These are phyloP conservation scores for Drosophila orosa DNA, from an alignment of 1,140 invertebrate genomes.

Conservation along the genomic window DNA sequence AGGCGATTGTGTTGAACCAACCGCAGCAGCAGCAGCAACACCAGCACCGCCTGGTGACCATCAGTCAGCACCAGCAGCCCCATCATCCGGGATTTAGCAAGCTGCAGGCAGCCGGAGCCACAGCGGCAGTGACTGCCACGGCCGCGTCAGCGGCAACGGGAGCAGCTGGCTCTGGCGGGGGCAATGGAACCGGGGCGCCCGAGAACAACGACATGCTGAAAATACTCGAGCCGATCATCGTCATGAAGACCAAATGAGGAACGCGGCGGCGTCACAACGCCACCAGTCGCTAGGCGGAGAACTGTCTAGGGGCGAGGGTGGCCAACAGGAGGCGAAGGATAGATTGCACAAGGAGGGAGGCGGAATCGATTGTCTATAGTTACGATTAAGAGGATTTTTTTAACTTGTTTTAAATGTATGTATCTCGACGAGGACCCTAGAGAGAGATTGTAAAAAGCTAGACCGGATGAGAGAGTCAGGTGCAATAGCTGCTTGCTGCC, in stretches of 20 bases:
- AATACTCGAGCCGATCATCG: constrained; percentile 84
- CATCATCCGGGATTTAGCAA: constrained; percentile 63
- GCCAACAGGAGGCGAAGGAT: background rate
- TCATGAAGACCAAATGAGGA: constrained; percentile 84
- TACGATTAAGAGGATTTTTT: constrained; percentile 44
- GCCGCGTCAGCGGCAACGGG: constrained; percentile 11
- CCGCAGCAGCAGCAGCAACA: constrained; percentile 70
- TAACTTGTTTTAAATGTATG: constrained; percentile 28
- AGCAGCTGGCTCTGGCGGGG: constrained; percentile 13
- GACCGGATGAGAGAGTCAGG: constrained; percentile 21
- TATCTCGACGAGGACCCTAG: background rate
- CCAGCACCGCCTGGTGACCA: constrained; percentile 44
- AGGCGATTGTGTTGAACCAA: constrained; percentile 67
- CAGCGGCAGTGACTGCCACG: background rate
- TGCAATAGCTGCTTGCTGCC: constrained; percentile 22
- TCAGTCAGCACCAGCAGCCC: constrained; percentile 59
- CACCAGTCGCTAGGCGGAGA: constrained; percentile 32
- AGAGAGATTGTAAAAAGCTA: constrained; percentile 36
- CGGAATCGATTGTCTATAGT: constrained; percentile 36
- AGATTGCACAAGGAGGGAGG: constrained; percentile 4
- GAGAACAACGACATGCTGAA: constrained; percentile 83
- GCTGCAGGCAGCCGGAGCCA: constrained; percentile 28
- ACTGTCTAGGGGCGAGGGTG: background rate
- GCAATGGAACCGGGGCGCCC: constrained; percentile 31
- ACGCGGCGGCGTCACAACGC: constrained; percentile 54